Base-by-base conservation (phyloP, 2,888 invertebrate species). In the Epiblema foenella region DNA sequence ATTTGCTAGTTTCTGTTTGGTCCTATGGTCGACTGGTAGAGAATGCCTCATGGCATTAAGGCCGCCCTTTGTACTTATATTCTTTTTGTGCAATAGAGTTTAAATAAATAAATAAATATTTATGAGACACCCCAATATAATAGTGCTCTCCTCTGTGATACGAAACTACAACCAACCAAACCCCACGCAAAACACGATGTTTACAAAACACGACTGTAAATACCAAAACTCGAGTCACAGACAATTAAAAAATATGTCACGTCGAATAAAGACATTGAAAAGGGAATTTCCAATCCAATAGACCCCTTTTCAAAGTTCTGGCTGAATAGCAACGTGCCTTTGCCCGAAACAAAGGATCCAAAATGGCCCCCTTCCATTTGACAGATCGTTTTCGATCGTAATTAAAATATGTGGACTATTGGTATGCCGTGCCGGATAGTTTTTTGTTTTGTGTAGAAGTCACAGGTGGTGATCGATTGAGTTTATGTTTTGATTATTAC, bases 301-400 rank as follows among this genome's bases (percentile, higher is more conserved):
- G 51, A 18, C 17, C 52, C 42, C 54, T 33, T 42, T 46, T 18
- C 60, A 62, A 60, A 59, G 49, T 63, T 63, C 51, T 57, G 58
- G 58, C 58, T 64, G 69, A 69, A 69, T 64, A 29, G 58, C 57
- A 12, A 56, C 63, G 51, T 69, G 51, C 69, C 69, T 58, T 33
- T 20, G 42, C n/a, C 52, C 51, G 39, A 69, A 58, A 69, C 64
- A 58, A 65, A 59, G 68, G 18, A 9, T 54, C 29, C 52, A 54
- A 69, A 69, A 65, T 65, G 64, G 69, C 69, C 65, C 42, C 65
- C 64, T 59, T 59, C 65, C 52, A 51, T 64, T 51, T 65, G 69
- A 65, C 69, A 69, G 64, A 69, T 69, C 58, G 20, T 18, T 62
- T 62, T 52, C 65, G 65, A 42, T 15, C 69, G 42, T 59, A 69